Conservation (phyloP, 2,888 invertebrate species). For the Tineola bisselliella region DNA sequence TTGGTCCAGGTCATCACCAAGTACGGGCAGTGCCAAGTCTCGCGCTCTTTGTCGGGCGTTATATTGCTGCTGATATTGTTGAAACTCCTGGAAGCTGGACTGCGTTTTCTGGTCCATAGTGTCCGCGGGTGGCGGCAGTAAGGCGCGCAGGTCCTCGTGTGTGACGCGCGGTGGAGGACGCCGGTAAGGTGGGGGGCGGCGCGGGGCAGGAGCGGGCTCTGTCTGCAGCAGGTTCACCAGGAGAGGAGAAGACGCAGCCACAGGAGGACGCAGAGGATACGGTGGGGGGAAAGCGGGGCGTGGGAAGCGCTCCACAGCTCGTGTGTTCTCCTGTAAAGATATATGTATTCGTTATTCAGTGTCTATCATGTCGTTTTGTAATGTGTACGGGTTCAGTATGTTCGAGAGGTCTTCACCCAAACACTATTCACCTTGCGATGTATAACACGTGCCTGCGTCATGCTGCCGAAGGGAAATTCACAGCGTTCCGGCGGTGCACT, state of each 20-base stretch:
- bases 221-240: constrained; percentile 92
- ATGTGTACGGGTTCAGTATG: too few species aligned
- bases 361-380: too few species aligned
- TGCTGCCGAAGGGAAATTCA: constrained; percentile 88
- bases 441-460: constrained; percentile 89
- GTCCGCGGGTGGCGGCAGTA: constrained; percentile 58
- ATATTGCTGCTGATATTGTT: constrained; percentile 72
- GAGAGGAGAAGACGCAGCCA: constrained; percentile 85
- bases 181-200: constrained; percentile 23
- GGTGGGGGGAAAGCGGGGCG: constrained; percentile 26
- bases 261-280: constrained; percentile 44
- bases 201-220: constrained; percentile 50
- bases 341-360: constrained; percentile 5
- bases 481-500: constrained; percentile 67
- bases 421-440: constrained; percentile 73
- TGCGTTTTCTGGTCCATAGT: constrained; percentile 72
- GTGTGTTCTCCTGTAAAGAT: constrained; percentile 24
- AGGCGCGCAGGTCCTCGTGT: constrained; percentile 51
- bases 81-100: constrained; percentile 69
- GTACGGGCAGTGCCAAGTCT: constrained; percentile 47
- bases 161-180: constrained; percentile 29
- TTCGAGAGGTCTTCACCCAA: background rate
- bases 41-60: constrained; percentile 66
- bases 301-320: constrained; percentile 25
- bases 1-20: constrained; percentile 72